Evolutionary conservation across 2,113 vertebrate genomes (phyloP).

Genomic region (Ovis canadensis): DNA sequence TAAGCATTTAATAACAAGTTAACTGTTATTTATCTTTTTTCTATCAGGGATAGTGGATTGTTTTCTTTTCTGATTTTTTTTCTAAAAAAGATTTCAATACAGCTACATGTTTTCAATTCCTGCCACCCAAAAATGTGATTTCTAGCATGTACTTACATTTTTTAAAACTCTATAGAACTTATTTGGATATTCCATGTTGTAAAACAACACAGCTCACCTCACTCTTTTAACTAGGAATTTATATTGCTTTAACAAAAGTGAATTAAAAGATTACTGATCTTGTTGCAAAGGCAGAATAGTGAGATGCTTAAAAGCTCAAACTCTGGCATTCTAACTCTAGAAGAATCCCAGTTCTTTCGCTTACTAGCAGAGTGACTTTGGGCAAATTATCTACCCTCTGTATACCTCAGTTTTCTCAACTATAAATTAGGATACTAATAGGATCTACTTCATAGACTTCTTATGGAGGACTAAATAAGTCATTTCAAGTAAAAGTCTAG

Average conservation of each 20-base stretch:
- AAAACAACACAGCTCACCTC: neutral
- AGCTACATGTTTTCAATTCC: neutral
- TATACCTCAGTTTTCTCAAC: neutral
- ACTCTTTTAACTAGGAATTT: neutral
- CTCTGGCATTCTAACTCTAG: neutral
- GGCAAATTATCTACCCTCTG: neutral
- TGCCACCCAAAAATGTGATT: neutral
- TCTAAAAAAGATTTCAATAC: neutral
- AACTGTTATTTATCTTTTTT: conserved; percentile 25
- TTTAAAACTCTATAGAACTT: neutral
- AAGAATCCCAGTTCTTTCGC: neutral
- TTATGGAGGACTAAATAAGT: neutral
- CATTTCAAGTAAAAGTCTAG: neutral
- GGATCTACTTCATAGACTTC: neutral
- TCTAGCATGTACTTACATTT: neutral
- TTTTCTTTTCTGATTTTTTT: neutral
- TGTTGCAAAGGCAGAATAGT: neutral
- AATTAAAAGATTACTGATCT: neutral
- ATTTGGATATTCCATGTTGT: neutral
- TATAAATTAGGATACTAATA: neutral
- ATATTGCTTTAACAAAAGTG: neutral
- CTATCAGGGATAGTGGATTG: neutral
- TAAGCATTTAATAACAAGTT: conserved; percentile 28
- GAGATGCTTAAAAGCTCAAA: neutral
- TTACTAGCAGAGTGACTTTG: neutral